Evolutionary conservation across 1,140 invertebrate genomes (phyloP).

Genomic region (Helicoverpa armigera): DNA sequence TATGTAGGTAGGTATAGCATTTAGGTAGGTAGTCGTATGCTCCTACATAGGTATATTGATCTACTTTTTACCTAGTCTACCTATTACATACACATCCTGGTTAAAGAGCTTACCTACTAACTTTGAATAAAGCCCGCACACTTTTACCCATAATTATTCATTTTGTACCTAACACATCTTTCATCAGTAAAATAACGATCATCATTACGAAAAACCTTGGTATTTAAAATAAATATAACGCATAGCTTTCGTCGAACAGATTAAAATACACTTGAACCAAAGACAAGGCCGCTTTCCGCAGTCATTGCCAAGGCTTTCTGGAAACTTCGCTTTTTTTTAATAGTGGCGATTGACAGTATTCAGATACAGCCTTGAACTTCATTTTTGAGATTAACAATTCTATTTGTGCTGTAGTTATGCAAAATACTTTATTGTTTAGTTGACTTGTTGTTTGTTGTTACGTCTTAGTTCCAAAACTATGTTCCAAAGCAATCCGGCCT

Average conservation of each 20-base stretch:
- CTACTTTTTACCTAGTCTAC: no score
- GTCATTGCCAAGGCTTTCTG: constrained; percentile 54
- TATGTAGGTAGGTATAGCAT: no score
- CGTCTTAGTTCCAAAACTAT: background rate
- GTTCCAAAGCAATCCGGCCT: background rate
- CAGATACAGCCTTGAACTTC: constrained; percentile 17
- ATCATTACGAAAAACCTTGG: constrained; percentile 10
- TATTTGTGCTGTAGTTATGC: background rate
- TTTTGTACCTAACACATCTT: background rate
- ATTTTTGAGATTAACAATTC: background rate
- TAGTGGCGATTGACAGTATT: constrained; percentile 2
- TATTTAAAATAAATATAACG: background rate
- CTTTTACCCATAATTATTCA: no score
- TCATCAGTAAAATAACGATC: background rate
- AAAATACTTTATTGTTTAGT: background rate
- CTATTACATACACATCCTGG: no score
- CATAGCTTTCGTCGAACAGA: constrained; percentile 4
- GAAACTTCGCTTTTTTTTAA: constrained; percentile 45
- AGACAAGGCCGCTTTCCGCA: constrained; percentile 40
- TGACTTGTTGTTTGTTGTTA: background rate
- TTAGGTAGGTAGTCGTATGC: no score
- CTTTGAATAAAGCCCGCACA: no score
- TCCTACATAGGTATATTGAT: no score
- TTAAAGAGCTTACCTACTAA: no score
- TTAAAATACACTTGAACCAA: constrained; percentile 37